These are phyloP conservation scores for Drosophila tanythrix DNA, from an alignment of 2,888 invertebrate species.

Conservation along the genomic window DNA sequence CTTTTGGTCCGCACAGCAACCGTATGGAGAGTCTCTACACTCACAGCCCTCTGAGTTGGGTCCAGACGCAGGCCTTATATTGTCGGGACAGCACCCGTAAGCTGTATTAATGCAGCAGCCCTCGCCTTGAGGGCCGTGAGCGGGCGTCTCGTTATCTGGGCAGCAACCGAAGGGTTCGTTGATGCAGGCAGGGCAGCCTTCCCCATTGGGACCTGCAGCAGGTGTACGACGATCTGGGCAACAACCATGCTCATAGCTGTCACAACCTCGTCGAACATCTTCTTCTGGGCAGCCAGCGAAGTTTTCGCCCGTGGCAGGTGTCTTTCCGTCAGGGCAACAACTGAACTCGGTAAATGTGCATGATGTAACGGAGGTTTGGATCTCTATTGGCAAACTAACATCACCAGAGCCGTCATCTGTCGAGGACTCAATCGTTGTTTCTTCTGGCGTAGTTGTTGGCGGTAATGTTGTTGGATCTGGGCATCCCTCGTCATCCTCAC, in stretches of 20 bases:
- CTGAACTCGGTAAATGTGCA: constrained; percentile 86
- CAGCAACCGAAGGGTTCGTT: constrained; percentile 93
- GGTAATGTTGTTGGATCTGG: constrained; percentile 87
- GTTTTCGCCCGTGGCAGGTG: constrained; percentile 87
- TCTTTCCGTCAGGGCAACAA: constrained; percentile 90
- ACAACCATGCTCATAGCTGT: constrained; percentile 89
- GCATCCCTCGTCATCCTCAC: constrained; percentile 93
- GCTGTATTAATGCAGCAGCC: constrained; percentile 91
- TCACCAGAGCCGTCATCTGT: constrained; percentile 67
- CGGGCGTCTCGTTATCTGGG: constrained; percentile 92
- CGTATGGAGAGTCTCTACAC: constrained; percentile 90
- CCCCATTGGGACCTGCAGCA: constrained; percentile 89
- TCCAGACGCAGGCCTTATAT: constrained; percentile 92
- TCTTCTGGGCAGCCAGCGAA: constrained; percentile 77
- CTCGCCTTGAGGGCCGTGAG: constrained; percentile 92
- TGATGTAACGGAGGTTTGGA: constrained; percentile 76
- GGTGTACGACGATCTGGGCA: constrained; percentile 89
- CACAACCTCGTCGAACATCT: constrained; percentile 85
- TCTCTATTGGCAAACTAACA: constrained; percentile 38
- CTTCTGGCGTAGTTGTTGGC: constrained; percentile 73
- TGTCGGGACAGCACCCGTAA: constrained; percentile 96
- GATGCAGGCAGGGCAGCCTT: constrained; percentile 91
- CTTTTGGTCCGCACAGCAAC: constrained; percentile 94
- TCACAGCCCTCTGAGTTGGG: constrained; percentile 92
- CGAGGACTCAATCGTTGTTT: constrained; percentile 40